Evolutionary conservation across 2,888 invertebrate genomes (phyloP).

Genomic region (Steinernema hermaphroditum): DNA sequence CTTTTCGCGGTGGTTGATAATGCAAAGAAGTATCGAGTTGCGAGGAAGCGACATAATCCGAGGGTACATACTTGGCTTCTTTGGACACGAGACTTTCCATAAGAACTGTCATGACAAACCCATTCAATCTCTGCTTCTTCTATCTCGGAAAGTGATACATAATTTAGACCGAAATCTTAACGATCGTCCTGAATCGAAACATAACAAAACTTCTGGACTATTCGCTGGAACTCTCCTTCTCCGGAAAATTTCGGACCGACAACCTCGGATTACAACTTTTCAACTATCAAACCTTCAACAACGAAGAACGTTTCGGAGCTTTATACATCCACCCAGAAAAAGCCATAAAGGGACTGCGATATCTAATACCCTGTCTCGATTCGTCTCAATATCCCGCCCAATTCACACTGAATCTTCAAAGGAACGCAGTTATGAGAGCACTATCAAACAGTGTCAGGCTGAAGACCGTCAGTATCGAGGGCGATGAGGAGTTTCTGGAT

Average conservation of each 20-base stretch:
- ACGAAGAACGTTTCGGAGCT: conserved; percentile 9
- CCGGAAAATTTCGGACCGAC: background rate
- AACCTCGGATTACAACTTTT: background rate
- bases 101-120: too few relatives aligned
- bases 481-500: background rate
- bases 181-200: conserved; percentile 18
- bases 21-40: conserved; percentile 10
- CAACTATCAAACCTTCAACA: background rate
- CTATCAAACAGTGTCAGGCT: background rate
- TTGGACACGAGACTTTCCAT: too few relatives aligned
- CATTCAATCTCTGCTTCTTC: too few relatives aligned
- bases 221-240: background rate
- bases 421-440: conserved; percentile 5
- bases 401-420: background rate
- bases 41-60: conserved; percentile 15
- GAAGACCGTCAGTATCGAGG: background rate
- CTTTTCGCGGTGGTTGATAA: background rate
- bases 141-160: too few relatives aligned
- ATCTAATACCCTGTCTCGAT: conserved; percentile 12
- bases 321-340: conserved; percentile 1
- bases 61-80: background rate
- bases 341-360: conserved; percentile 3
- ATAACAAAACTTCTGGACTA: conserved; percentile 20
- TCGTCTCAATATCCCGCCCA: conserved; percentile 10
- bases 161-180: conserved; percentile 20